Percentiles rank a stretch among this genome's conserved stretches.
Evolutionary conservation across 2,888 invertebrate species (phyloP).

Genomic region (Nysson spinosus): DNA sequence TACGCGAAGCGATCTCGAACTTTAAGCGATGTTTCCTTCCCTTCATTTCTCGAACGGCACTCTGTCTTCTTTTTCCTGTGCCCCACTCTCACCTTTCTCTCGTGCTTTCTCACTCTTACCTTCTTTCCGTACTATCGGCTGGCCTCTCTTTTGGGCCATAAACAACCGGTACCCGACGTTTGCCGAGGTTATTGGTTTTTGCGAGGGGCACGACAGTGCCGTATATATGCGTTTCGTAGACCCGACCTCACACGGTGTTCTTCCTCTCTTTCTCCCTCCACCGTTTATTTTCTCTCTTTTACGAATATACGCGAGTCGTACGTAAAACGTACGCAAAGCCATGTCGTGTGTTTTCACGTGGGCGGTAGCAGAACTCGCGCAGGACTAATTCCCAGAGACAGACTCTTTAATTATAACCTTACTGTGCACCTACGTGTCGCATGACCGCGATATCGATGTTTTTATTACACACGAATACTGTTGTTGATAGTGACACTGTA

Average conservation of each 20-base stretch:
- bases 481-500: constrained; percentile 14
- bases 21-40: constrained; percentile 33
- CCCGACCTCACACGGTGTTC: constrained; percentile 7
- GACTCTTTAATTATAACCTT: constrained; percentile 63
- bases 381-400: constrained; percentile 58
- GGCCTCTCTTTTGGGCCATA: constrained; percentile 57
- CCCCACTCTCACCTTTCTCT: constrained; percentile 16
- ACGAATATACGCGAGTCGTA: constrained; percentile 2
- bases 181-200: constrained; percentile 71
- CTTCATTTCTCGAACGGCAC: constrained; percentile 7
- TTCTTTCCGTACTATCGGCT: constrained; percentile 19
- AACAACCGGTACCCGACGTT: constrained; percentile 65
- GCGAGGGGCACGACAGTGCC: constrained; percentile 57
- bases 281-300: neutral
- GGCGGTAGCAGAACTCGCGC: constrained; percentile 31
- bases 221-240: constrained; percentile 40
- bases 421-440: constrained; percentile 27
- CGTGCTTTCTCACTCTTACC: neutral
- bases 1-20: constrained; percentile 39
- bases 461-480: constrained; percentile 54
- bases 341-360: constrained; percentile 29
- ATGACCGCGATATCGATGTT: constrained; percentile 51
- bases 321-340: constrained; percentile 2
- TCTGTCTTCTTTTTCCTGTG: constrained; percentile 34
- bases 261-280: neutral